A percentile compares a stretch with the other conserved stretches of the same genome.
Conservation (phyloP, 2,113 vertebrate genomes). For the Oreochromis tanganicae region DNA sequence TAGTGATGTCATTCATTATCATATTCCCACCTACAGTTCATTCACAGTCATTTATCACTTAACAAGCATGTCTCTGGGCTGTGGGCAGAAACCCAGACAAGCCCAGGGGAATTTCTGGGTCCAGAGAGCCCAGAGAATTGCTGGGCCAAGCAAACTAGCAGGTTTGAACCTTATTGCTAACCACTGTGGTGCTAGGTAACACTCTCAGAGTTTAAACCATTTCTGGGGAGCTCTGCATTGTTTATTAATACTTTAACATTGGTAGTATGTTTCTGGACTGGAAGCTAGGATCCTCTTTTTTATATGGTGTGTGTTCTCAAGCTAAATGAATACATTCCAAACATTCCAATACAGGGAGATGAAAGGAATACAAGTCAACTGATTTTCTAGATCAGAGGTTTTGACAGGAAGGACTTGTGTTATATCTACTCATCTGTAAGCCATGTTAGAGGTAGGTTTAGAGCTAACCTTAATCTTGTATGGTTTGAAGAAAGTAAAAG, state of each 20-base stretch:
- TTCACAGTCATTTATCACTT: not conserved
- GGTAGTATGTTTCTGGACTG: not conserved
- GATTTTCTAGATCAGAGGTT: not conserved
- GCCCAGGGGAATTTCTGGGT: not conserved
- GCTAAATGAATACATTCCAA: not conserved
- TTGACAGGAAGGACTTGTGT: not conserved
- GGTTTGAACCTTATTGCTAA: not conserved
- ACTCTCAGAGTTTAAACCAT: not conserved
- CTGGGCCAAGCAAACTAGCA: no score
- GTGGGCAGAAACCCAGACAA: not conserved
- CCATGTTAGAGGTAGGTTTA: not conserved
- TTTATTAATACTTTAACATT: not conserved
- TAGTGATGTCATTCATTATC: not conserved
- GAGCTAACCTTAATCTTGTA: not conserved
- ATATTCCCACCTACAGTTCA: not conserved
- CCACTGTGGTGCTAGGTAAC: not conserved
- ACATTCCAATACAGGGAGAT: not conserved
- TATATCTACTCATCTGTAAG: not conserved
- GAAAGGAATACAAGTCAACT: not conserved
- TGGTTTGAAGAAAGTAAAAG: no score
- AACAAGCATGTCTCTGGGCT: not conserved
- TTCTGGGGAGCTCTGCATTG: not conserved
- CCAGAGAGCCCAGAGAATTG: not conserved
- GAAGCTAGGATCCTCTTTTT: not conserved
- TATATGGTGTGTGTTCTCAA: not conserved